phyloP scores from a whole-genome alignment of 2,888 invertebrate species.

The Cosmia pyralina region DNA sequence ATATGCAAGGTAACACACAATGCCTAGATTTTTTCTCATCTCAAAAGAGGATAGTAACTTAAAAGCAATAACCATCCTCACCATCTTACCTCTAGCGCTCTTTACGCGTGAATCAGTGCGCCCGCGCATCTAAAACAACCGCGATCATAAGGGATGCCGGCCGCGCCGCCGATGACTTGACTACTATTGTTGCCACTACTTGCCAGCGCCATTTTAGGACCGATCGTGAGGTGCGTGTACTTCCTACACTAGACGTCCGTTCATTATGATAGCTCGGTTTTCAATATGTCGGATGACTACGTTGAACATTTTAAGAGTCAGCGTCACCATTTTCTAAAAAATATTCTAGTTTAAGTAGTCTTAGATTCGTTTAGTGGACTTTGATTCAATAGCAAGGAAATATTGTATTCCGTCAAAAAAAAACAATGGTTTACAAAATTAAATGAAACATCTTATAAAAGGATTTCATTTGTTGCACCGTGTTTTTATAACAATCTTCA shows the following conservation, averaged over 20 bases:
- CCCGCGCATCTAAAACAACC: slow-evolving; percentile 69
- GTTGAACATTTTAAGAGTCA: background rate
- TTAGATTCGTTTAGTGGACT: no score
- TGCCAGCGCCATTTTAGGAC: slow-evolving; percentile 43
- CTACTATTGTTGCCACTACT: slow-evolving; percentile 32
- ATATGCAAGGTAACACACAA: no score
- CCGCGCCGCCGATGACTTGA: slow-evolving; percentile 63
- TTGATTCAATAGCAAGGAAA: no score
- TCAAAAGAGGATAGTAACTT: slow-evolving; percentile 20
- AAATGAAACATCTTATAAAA: no score
- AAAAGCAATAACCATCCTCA: background rate
- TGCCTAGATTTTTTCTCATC: no score
- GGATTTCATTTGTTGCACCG: no score
- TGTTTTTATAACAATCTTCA: background rate
- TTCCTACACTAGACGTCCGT: slow-evolving; percentile 51
- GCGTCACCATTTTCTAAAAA: background rate
- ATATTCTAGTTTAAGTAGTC: no score
- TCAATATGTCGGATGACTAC: slow-evolving; percentile 3
- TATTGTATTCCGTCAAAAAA: background rate
- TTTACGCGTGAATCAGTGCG: slow-evolving; percentile 72
- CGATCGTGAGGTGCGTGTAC: slow-evolving; percentile 18
- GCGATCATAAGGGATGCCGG: slow-evolving; percentile 71
- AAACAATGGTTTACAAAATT: background rate
- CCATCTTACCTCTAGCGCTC: slow-evolving; percentile 9
- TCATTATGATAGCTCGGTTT: slow-evolving; percentile 24